phyloP scores from a whole-genome alignment of 1,140 invertebrate species.

The Babylonia areolata region DNA sequence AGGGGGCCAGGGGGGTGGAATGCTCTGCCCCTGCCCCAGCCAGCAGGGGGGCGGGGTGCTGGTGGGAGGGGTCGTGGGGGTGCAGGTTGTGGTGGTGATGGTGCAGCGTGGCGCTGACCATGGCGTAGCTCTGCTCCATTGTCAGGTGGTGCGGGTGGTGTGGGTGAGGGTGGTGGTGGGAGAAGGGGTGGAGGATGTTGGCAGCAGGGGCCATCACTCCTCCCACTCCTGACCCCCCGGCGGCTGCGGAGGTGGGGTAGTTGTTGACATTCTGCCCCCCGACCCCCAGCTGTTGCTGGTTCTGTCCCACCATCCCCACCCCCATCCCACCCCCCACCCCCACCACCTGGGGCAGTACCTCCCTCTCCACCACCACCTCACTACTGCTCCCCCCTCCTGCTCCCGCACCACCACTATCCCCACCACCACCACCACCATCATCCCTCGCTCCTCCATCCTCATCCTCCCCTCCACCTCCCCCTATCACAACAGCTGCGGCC shows the following conservation, averaged over 20 bases:
- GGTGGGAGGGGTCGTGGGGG: conserved; percentile 12
- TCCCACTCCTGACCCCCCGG: neutral
- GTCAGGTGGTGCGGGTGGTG: conserved; percentile 29
- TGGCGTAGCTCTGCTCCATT: conserved; percentile 34
- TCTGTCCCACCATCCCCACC: too few relatives aligned
- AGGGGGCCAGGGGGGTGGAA: neutral
- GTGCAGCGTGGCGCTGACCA: conserved; percentile 31
- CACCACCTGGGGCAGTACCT: too few relatives aligned
- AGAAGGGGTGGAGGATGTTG: conserved; percentile 17
- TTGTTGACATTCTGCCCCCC: neutral
- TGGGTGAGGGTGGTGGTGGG: conserved; percentile 15
- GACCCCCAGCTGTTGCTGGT: too few relatives aligned
- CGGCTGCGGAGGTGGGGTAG: neutral
- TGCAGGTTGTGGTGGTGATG: conserved; percentile 29
- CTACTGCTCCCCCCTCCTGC: neutral
- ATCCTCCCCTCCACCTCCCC: neutral
- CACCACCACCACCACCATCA: neutral
- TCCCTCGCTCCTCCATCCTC: neutral
- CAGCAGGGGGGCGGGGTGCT: neutral
- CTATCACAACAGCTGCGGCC: conserved; percentile 25
- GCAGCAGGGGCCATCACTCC: neutral
- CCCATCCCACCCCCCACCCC: too few relatives aligned
- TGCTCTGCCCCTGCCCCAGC: too few relatives aligned
- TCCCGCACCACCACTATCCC: neutral
- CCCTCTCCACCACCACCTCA: too few relatives aligned